Evolutionary conservation across 2,888 invertebrate species (phyloP).

Genomic region (Poecilus cupreus): DNA sequence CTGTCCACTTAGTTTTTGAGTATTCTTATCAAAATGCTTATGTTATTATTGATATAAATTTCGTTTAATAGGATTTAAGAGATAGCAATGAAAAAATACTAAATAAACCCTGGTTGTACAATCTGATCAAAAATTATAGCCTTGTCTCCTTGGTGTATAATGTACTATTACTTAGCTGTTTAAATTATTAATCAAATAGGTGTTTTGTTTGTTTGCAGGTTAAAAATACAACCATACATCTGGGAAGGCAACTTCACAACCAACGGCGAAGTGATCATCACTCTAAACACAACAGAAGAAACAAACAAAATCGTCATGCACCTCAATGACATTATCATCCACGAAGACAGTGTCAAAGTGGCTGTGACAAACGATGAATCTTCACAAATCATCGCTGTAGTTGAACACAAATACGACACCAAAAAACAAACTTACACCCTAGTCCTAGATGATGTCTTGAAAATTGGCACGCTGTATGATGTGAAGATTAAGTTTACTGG

Average conservation of each 20-base stretch:
- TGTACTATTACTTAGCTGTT: too few relatives aligned
- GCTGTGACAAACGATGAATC: constrained; percentile 61
- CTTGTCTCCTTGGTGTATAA: too few relatives aligned
- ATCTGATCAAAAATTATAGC: too few relatives aligned
- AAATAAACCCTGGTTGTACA: too few relatives aligned
- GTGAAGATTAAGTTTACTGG: constrained; percentile 75
- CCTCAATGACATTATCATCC: constrained; percentile 71
- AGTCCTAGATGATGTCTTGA: constrained; percentile 68
- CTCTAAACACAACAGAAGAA: constrained; percentile 69
- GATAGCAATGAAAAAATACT: too few relatives aligned
- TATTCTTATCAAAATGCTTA: too few relatives aligned
- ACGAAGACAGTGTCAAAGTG: constrained; percentile 68
- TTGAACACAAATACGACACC: constrained; percentile 66
- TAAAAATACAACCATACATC: constrained; percentile 71
- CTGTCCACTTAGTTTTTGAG: too few relatives aligned
- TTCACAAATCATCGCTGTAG: constrained; percentile 70
- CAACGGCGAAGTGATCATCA: constrained; percentile 71
- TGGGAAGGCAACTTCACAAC: constrained; percentile 71
- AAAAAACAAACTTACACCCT: constrained; percentile 70
- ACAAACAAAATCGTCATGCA: constrained; percentile 73
- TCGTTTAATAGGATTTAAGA: too few relatives aligned
- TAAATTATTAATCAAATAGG: too few relatives aligned
- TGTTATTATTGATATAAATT: too few relatives aligned
- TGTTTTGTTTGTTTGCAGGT: constrained; percentile 64
- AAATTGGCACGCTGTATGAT: constrained; percentile 70